Evolutionary conservation across 2,888 invertebrate genomes (phyloP).

Genomic region (Epinotia ramella): DNA sequence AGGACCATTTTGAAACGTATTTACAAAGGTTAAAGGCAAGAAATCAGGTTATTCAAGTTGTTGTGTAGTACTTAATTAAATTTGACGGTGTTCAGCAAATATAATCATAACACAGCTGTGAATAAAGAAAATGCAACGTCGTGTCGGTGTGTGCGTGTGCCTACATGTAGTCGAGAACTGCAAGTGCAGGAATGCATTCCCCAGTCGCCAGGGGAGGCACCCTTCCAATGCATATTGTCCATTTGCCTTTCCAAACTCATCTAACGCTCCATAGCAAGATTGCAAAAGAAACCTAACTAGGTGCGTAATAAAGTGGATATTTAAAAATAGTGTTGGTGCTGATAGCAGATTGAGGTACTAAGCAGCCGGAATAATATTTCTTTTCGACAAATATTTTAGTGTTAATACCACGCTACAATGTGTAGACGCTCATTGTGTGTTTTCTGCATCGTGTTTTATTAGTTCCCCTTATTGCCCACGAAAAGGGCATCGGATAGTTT

Average conservation of each 20-base stretch:
- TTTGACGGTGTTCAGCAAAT: conserved; percentile 3
- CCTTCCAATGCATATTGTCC: conserved; percentile 69
- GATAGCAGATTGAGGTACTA: conserved; percentile 9
- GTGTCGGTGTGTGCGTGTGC: conserved; percentile 48
- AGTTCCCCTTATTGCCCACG: conserved; percentile 70
- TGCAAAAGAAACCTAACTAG: not conserved
- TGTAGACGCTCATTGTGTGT: conserved; percentile 70
- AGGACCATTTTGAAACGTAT: not conserved
- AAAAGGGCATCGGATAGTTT: conserved; percentile 64
- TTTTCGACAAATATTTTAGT: conserved; percentile 78
- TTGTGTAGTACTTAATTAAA: not conserved
- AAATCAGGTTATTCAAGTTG: not conserved
- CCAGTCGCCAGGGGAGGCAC: conserved; percentile 57
- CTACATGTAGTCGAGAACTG: conserved; percentile 66
- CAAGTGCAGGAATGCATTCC: conserved; percentile 74
- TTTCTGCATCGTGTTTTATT: conserved; percentile 75
- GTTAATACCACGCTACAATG: conserved; percentile 80
- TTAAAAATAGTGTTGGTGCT: not conserved
- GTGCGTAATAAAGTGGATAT: not conserved
- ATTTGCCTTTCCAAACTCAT: conserved; percentile 7
- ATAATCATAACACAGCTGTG: conserved; percentile 16
- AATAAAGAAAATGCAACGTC: conserved; percentile 24
- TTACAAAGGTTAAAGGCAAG: not conserved
- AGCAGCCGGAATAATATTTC: conserved; percentile 73
- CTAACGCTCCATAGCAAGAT: not conserved